phyloP scores from a whole-genome alignment of 2,113 vertebrate species.

The Tamias sibiricus region DNA sequence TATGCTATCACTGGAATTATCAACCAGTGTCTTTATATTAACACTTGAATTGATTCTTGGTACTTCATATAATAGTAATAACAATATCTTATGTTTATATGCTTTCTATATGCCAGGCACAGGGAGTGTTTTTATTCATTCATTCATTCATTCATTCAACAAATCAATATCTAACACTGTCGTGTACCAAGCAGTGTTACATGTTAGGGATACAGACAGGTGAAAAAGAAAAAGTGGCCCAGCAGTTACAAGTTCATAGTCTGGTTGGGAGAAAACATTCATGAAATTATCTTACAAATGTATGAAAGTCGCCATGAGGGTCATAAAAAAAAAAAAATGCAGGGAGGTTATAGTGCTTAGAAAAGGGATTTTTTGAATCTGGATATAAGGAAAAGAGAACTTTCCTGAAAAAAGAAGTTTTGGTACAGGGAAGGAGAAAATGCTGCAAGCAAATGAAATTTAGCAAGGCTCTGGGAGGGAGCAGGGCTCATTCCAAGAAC shows the following conservation, averaged over 20 bases:
- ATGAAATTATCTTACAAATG: background rate
- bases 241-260: background rate
- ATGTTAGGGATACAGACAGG: background rate
- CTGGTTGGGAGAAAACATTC: background rate
- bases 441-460: background rate
- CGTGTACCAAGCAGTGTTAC: background rate
- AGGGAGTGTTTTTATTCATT: background rate
- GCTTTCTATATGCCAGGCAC: background rate
- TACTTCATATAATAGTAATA: background rate
- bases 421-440: background rate
- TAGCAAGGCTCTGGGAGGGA: background rate
- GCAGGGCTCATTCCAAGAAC: background rate
- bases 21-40: background rate
- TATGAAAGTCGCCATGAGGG: background rate
- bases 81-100: background rate
- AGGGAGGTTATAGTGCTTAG: background rate
- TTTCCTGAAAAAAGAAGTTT: background rate
- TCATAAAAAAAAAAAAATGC: background rate
- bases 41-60: constrained; percentile 1
- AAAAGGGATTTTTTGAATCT: background rate
- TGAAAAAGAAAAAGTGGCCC: background rate
- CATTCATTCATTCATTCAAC: background rate
- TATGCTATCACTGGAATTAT: background rate
- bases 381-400: background rate
- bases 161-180: background rate